Conservation (phyloP, 2,888 invertebrate genomes). For the Cerastoderma edule region DNA sequence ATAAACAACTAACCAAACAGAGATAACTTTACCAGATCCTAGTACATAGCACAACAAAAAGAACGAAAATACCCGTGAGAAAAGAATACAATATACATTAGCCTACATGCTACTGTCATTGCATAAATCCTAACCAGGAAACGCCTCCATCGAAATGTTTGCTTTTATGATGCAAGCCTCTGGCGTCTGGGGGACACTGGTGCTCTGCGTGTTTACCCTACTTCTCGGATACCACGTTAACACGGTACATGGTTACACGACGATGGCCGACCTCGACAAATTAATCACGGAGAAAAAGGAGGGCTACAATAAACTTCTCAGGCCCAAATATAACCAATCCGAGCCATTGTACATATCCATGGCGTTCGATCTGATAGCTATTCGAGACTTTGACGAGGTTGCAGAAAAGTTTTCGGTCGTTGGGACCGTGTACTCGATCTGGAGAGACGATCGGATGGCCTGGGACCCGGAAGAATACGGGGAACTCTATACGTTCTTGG, state of each 20-base stretch:
- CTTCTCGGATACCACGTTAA: not conserved
- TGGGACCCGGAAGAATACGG: conserved; percentile 38
- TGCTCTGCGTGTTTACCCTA: not conserved
- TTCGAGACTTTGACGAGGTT: conserved; percentile 43
- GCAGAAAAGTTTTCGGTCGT: conserved; percentile 29
- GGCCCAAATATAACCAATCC: conserved; percentile 16
- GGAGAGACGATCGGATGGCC: conserved; percentile 37
- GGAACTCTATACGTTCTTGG: conserved; percentile 16
- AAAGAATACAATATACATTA: conserved; percentile 1
- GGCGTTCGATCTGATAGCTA: conserved; percentile 32
- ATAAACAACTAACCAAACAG: too few species aligned
- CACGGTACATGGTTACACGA: not conserved
- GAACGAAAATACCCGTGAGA: not conserved
- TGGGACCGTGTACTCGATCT: conserved; percentile 8
- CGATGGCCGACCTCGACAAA: conserved; percentile 4
- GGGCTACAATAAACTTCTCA: conserved; percentile 1
- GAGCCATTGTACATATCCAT: not conserved
- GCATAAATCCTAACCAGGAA: not conserved
- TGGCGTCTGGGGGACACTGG: not conserved
- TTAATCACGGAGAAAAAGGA: not conserved
- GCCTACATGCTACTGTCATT: not conserved
- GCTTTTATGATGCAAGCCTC: not conserved
- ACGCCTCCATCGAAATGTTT: not conserved
- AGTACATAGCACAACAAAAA: too few species aligned
- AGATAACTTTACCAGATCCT: too few species aligned